Evolutionary conservation across 2,797 vertebrate genomes (phyloP), one percentile per base, ranked within the genome.

Genomic region (Miichthys miiuy): DNA sequence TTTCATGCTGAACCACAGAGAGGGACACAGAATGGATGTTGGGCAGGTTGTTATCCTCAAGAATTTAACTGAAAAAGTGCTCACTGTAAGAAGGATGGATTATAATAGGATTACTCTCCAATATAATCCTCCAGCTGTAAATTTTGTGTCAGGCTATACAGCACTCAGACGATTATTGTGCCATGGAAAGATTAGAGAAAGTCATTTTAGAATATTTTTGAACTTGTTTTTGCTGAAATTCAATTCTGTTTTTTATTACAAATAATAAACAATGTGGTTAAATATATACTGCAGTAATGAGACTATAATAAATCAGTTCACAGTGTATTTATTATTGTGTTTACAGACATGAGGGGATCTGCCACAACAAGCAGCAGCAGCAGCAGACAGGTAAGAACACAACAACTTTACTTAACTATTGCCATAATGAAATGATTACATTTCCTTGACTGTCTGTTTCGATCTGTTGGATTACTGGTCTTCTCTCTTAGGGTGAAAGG

Each of bases 371-470:
- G 21, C 25, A 68, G 72, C 34, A 34, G 72, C 34, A 34, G 68
- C 42, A 58, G 56, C 68, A 71, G 50, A 83, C 89, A 87, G 81
- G 92, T 93, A 66, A 84, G 80, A 81, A 27, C 47, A 54, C 12
- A 56, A 57, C 83, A 56, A 38, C 34, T 58, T 7, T 38, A 16
- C 17, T n/a, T n/a, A 58, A 2, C 6, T 27, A 3, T 60, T 17
- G 14, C 8, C 18, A 11, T 18, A 21, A 70, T 23, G 63, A 27
- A 34, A 10, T 50, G 25, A 67, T 12, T 5, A 34, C 8, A 38
- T 38, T 34, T 7, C 9, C 1, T 23, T 21, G 11, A 3, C 25
- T 61, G 18, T 21, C 55, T 20, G 20, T 5, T 52, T 44, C 58
- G 4, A 34, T 30, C 12, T 54, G 52, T 65, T 21, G 7, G 18